A percentile compares a stretch with the other conserved stretches of the same genome.
Evolutionary conservation across 92 coral and sea anemone genomes (phyloP).

Genomic region (Epizoanthus illoricatus): DNA sequence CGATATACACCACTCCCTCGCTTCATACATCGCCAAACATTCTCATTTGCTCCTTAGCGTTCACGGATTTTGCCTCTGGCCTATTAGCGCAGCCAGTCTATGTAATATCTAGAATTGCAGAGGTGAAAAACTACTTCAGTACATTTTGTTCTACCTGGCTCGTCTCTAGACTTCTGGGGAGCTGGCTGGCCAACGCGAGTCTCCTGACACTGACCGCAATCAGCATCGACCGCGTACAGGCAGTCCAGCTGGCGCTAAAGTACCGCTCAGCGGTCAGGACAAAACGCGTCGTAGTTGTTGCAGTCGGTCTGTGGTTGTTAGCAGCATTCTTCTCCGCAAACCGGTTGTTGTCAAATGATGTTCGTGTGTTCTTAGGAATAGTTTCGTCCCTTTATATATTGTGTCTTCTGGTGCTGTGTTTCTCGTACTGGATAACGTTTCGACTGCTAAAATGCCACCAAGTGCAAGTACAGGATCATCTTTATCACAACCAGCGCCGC

Average conservation of each 20-base stretch:
- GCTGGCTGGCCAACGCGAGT: conserved; percentile 31
- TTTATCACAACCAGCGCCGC: not conserved
- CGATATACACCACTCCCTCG: conserved; percentile 27
- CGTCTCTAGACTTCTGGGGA: conserved; percentile 33
- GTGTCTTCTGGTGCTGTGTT: conserved; percentile 21
- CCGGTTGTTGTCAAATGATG: conserved; percentile 11
- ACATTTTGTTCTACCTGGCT: conserved; percentile 40
- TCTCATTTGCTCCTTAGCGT: conserved; percentile 33
- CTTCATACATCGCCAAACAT: conserved; percentile 34
- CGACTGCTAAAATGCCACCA: conserved; percentile 24
- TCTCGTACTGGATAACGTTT: conserved; percentile 28
- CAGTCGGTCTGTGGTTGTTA: conserved; percentile 18
- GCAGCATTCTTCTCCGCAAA: conserved; percentile 29
- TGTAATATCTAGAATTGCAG: conserved; percentile 29
- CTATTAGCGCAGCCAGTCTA: conserved; percentile 38
- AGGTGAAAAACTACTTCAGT: conserved; percentile 11
- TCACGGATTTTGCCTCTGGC: conserved; percentile 38
- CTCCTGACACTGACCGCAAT: conserved; percentile 25
- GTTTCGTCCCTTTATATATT: conserved; percentile 22
- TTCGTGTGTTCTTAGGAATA: conserved; percentile 28
- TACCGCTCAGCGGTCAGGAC: conserved; percentile 35
- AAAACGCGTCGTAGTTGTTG: conserved; percentile 17
- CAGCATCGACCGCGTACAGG: conserved; percentile 35
- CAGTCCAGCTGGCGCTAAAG: conserved; percentile 20
- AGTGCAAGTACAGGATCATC: not conserved